Conservation (phyloP, 2,113 vertebrate species). For the Nothoprocta perdicaria region DNA sequence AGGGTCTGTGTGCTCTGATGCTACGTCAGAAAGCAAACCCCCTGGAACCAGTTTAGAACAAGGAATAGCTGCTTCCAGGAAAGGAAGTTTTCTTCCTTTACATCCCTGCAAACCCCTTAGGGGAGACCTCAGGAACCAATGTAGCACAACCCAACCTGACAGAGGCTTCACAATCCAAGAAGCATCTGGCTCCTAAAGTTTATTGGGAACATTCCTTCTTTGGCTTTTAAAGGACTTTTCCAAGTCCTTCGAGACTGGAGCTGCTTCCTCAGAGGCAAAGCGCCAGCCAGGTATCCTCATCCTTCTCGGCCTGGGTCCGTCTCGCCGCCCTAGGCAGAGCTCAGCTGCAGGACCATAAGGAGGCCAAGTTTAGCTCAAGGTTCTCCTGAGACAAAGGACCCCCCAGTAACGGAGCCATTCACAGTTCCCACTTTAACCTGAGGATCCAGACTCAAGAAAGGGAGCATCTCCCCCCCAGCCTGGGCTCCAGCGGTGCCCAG, state of each 20-base stretch:
- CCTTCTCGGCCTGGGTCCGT: not conserved
- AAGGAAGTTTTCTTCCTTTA: not conserved
- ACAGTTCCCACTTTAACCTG: not conserved
- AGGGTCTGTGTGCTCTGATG: not conserved
- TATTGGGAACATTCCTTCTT: not conserved
- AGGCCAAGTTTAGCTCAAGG: not conserved
- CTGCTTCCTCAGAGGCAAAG: not conserved
- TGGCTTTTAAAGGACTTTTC: not conserved
- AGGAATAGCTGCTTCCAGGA: not conserved
- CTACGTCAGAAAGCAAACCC: not conserved
- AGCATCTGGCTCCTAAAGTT: not conserved
- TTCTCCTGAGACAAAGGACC: not conserved
- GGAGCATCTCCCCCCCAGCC: not conserved
- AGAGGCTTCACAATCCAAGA: not conserved
- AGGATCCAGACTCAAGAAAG: not conserved
- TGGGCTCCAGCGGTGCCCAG: not conserved
- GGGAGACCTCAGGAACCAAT: not conserved
- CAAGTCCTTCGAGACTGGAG: not conserved
- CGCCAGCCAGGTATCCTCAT: not conserved
- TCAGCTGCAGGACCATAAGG: not conserved
- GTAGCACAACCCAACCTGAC: not conserved
- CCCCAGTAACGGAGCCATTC: not conserved
- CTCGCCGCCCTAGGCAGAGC: not conserved
- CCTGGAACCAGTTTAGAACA: not conserved
- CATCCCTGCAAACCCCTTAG: not conserved